Conservation (phyloP, 2,113 vertebrate species). For the Hippotragus niger region DNA sequence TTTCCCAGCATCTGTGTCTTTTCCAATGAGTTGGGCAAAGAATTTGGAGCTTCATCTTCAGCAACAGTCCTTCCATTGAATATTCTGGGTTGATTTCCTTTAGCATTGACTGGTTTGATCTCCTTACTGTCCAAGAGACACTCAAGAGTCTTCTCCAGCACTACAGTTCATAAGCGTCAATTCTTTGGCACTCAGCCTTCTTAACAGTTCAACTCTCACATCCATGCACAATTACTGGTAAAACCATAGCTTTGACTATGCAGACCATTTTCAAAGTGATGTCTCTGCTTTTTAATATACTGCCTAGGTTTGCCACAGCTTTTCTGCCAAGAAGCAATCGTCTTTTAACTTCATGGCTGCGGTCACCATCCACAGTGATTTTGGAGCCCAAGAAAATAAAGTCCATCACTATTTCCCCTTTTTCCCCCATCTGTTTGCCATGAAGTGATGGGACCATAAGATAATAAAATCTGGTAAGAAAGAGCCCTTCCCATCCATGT, state of each 20-base stretch:
- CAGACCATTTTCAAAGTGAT: neutral
- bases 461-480: neutral
- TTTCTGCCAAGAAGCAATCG: neutral
- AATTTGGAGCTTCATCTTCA: neutral
- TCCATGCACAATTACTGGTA: neutral
- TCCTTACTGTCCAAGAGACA: neutral
- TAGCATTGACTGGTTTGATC: neutral
- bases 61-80: neutral
- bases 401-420: neutral
- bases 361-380: neutral
- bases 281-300: neutral
- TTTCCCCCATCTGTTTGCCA: neutral
- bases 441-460: neutral
- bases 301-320: neutral
- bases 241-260: neutral
- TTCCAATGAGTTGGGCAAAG: neutral
- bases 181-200: neutral
- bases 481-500: neutral
- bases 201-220: neutral
- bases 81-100: neutral
- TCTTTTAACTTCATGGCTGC: neutral
- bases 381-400: neutral
- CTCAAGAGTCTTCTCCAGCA: neutral
- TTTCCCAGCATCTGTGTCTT: neutral
- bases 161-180: neutral